phyloP scores from a whole-genome alignment of 1,140 invertebrate genomes.

The Vollenhovia emeryi region DNA sequence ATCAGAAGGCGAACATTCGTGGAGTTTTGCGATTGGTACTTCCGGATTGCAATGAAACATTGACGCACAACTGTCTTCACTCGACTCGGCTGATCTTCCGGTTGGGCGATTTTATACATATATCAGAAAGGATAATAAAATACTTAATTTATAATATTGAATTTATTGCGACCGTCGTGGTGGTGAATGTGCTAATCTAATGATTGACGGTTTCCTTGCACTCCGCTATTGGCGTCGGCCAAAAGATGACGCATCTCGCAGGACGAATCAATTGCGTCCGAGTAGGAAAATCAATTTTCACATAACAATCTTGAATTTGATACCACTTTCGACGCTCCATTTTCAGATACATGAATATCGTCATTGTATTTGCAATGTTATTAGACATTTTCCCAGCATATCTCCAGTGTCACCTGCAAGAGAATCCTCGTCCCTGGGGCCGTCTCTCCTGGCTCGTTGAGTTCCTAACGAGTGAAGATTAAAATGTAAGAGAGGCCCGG shows the following conservation, averaged over 20 bases:
- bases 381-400: not conserved
- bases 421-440: not conserved
- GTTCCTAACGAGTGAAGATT: conserved; percentile 48
- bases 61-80: too few relatives aligned
- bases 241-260: not conserved
- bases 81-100: too few relatives aligned
- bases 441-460: not conserved
- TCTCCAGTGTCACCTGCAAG: not conserved
- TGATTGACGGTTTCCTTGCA: not conserved
- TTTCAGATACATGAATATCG: too few relatives aligned
- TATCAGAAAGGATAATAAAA: too few relatives aligned
- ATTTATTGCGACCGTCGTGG: too few relatives aligned
- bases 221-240: too few relatives aligned
- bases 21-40: not conserved
- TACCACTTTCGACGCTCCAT: too few relatives aligned
- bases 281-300: not conserved
- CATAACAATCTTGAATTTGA: not conserved
- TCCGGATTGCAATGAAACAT: not conserved
- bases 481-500: conserved; percentile 49
- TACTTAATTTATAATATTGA: too few relatives aligned
- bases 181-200: not conserved
- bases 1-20: not conserved
- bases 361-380: too few relatives aligned
- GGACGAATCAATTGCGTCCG: not conserved
- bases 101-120: too few relatives aligned